Percentiles rank a stretch among this genome's conserved stretches.
Evolutionary conservation across 1,140 invertebrate species (phyloP).

Genomic region (Dreissena polymorpha): DNA sequence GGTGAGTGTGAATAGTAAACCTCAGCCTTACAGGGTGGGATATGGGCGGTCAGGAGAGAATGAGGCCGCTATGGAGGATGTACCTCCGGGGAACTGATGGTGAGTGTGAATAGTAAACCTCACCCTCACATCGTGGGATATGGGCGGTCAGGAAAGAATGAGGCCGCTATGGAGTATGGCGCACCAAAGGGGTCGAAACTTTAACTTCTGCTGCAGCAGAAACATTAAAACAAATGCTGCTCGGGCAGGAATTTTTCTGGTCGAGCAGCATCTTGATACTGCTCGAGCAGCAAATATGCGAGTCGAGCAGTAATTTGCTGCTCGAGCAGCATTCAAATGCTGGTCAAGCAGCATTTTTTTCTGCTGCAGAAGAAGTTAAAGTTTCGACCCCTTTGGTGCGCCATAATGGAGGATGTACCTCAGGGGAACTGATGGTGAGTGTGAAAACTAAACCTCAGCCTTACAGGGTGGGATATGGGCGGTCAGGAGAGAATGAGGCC

Average conservation of each 20-base stretch:
- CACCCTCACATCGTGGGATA: not conserved
- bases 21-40: constrained; percentile 78
- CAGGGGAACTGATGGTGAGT: constrained; percentile 75
- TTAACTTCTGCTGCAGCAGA: too few relatives aligned
- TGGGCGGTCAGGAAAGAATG: constrained; percentile 69
- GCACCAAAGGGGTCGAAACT: too few relatives aligned
- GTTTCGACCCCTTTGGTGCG: too few relatives aligned
- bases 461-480: constrained; percentile 80
- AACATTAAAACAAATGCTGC: too few relatives aligned
- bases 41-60: constrained; percentile 79
- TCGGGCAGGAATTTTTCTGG: too few relatives aligned
- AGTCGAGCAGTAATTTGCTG: too few relatives aligned
- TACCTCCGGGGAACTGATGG: constrained; percentile 96
- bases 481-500: constrained; percentile 78
- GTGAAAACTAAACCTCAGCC: too few relatives aligned
- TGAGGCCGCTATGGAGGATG: constrained; percentile 77
- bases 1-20: constrained; percentile 86
- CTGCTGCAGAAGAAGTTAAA: too few relatives aligned
- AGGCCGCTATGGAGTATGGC: constrained; percentile 79
- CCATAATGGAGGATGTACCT: constrained; percentile 80
- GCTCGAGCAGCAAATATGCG: too few relatives aligned
- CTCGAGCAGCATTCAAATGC: too few relatives aligned
- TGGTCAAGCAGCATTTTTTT: too few relatives aligned
- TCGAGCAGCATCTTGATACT: too few relatives aligned
- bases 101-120: constrained; percentile 83